phyloP scores from a whole-genome alignment of 1,140 invertebrate species.

The Trachymyrmex septentrionalis region DNA sequence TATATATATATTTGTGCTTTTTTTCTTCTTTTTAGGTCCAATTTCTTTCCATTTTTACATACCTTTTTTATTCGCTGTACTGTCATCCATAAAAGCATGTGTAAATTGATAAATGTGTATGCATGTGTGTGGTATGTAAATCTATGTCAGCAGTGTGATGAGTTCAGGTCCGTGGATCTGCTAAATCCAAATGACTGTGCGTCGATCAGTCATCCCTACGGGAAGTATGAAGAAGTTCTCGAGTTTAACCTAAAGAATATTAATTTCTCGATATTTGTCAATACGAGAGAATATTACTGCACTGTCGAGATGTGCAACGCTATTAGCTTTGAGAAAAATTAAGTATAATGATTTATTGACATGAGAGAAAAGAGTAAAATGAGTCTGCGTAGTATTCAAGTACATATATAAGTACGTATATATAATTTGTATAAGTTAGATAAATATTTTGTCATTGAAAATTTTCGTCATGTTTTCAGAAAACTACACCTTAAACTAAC shows the following conservation, averaged over 20 bases:
- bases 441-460: neutral
- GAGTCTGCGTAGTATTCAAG: neutral
- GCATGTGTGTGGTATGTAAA: neutral
- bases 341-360: constrained; percentile 18
- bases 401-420: neutral
- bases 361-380: neutral
- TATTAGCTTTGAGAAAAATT: constrained; percentile 17
- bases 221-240: neutral
- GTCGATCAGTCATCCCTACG: neutral
- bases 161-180: neutral
- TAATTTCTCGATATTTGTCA: constrained; percentile 1
- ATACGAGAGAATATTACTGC: constrained; percentile 14
- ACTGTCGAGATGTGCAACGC: neutral
- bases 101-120: neutral
- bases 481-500: neutral
- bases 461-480: neutral
- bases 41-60: neutral
- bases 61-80: neutral
- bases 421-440: neutral
- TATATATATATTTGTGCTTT: neutral
- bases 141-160: neutral
- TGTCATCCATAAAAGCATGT: neutral
- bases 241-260: constrained; percentile 8
- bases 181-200: neutral
- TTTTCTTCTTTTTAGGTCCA: neutral